Conservation (phyloP, 2,113 vertebrate genomes). For the Rhea pennata region DNA sequence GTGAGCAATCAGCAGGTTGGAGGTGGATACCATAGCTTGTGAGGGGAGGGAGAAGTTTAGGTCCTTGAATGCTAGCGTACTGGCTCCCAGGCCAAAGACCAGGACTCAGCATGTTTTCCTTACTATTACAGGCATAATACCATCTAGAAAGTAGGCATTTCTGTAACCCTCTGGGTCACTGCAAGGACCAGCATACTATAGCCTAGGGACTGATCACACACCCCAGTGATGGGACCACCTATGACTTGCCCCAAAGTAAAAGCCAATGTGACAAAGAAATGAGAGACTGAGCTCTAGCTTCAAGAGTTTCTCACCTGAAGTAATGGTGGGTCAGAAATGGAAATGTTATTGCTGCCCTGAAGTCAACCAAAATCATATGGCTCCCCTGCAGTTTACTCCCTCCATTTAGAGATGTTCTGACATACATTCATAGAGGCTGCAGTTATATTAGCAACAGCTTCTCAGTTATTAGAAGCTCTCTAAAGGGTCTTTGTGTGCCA, state of each 20-base stretch:
- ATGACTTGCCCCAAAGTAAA: background rate
- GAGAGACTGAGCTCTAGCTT: background rate
- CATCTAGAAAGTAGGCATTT: background rate
- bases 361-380: background rate
- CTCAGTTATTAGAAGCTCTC: background rate
- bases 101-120: background rate
- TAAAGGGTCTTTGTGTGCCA: background rate
- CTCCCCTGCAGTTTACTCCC: background rate
- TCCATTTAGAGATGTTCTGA: background rate
- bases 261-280: background rate
- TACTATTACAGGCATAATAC: background rate
- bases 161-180: accelerated
- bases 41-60: no score
- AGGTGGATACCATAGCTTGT: no score
- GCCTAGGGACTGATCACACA: accelerated
- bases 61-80: background rate
- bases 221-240: background rate
- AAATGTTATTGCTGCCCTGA: background rate
- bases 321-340: background rate
- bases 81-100: background rate
- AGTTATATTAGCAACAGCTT: background rate
- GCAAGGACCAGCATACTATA: background rate
- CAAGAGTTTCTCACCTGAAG: background rate
- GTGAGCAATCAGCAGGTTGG: no score
- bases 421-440: background rate